Percentiles rank a stretch among this genome's conserved stretches.
Evolutionary conservation across 2,113 vertebrate genomes (phyloP).

Genomic region (Ia io): DNA sequence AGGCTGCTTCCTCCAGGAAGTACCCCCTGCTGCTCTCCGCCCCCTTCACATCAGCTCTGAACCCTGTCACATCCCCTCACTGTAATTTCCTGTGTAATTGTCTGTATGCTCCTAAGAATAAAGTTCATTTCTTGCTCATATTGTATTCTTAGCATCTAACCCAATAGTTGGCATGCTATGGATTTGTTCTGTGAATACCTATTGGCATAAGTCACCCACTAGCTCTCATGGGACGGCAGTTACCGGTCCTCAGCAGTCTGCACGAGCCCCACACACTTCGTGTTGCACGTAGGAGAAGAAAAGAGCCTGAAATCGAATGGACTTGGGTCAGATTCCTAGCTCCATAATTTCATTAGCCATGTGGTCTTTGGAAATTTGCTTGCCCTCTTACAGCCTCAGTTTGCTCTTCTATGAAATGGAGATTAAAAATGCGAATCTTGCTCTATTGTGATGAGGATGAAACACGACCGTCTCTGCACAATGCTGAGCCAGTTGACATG

Average conservation of each 20-base stretch:
- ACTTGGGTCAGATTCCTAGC: neutral
- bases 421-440: neutral
- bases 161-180: neutral
- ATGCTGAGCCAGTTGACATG: neutral
- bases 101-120: neutral
- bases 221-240: neutral
- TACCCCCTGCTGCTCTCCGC: neutral
- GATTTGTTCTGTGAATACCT: neutral
- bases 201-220: too few relatives aligned
- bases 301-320: neutral
- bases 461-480: neutral
- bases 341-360: neutral
- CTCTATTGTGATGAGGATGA: neutral
- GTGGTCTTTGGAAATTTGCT: neutral
- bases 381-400: neutral
- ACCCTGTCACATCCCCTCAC: neutral
- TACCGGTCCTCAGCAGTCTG: neutral
- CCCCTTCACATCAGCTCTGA: neutral
- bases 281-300: neutral
- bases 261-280: neutral
- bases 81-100: constrained; percentile 33
- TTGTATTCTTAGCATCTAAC: neutral
- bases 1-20: neutral
- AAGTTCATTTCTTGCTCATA: neutral
- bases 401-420: neutral